Conservation (phyloP, 2,113 vertebrate genomes). For the Echinops telfairi region DNA sequence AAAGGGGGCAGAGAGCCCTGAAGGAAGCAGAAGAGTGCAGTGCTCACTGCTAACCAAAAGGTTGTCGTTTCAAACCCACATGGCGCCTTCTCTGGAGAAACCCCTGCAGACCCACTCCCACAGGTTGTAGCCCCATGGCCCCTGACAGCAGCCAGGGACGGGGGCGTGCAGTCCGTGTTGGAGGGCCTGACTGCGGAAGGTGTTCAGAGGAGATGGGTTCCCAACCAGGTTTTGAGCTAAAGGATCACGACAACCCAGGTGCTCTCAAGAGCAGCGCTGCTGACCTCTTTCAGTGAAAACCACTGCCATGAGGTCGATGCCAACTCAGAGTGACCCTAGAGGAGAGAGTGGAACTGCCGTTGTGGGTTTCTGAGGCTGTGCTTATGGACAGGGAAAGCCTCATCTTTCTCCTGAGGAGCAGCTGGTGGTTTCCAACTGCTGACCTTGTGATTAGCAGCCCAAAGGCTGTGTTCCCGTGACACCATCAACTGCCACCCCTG, state of each 20-base stretch:
- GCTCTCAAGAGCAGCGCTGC: neutral
- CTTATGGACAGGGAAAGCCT: too few species aligned
- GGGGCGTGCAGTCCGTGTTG: fast-evolving
- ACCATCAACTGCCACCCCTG: neutral
- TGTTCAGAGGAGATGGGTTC: neutral
- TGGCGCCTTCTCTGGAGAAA: neutral
- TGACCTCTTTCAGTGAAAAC: too few species aligned
- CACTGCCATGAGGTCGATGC: too few species aligned
- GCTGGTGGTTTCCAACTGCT: too few species aligned
- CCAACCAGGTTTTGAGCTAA: neutral
- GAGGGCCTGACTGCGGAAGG: neutral
- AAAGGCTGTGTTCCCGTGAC: neutral
- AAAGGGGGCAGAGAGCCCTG: neutral
- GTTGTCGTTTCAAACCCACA: neutral
- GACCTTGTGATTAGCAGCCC: too few species aligned
- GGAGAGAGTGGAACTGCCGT: too few species aligned
- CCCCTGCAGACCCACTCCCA: neutral
- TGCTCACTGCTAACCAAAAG: neutral
- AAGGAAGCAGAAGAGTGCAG: neutral
- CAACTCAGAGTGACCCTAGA: too few species aligned
- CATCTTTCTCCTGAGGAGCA: too few species aligned
- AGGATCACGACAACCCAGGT: neutral
- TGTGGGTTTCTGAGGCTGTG: too few species aligned
- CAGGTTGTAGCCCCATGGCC: neutral
- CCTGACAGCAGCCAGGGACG: neutral